phyloP scores from a whole-genome alignment of 2,888 invertebrate genomes.

The Eulithis prunata region DNA sequence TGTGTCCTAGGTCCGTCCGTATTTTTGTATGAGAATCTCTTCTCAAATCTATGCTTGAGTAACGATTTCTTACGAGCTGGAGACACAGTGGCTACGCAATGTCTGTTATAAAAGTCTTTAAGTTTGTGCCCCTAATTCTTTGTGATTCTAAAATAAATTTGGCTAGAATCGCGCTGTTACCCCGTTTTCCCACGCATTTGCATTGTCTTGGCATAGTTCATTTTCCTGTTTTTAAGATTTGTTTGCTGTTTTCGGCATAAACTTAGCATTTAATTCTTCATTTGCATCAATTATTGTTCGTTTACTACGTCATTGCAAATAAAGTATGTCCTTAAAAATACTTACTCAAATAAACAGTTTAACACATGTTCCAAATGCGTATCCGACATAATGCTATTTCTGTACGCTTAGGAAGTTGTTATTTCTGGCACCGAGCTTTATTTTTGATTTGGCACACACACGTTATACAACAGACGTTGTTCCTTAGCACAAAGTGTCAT shows the following conservation, averaged over 20 bases:
- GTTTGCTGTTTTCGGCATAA: conserved; percentile 29
- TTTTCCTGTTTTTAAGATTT: conserved; percentile 40
- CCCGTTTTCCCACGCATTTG: conserved; percentile 44
- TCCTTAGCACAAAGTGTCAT: conserved; percentile 12
- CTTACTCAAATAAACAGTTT: conserved; percentile 35
- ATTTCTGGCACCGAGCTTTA: conserved; percentile 42
- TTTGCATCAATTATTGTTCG: conserved; percentile 23
- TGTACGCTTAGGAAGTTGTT: conserved; percentile 40
- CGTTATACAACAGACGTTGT: conserved; percentile 33
- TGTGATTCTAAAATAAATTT: conserved; percentile 41
- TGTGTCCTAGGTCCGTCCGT: too few species aligned
- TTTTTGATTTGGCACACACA: conserved; percentile 39
- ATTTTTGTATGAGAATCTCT: too few species aligned
- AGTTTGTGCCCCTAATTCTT: conserved; percentile 22
- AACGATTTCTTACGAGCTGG: too few species aligned
- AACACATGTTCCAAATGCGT: conserved; percentile 39
- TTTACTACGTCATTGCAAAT: conserved; percentile 26
- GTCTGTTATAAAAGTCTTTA: conserved; percentile 10
- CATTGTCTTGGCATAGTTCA: conserved; percentile 42
- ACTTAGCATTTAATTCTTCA: conserved; percentile 21
- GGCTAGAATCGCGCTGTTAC: conserved; percentile 36
- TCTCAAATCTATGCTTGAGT: too few species aligned
- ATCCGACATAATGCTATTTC: conserved; percentile 43
- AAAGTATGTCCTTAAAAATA: conserved; percentile 33
- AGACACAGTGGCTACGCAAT: conserved; percentile 27